These are phyloP conservation scores for Trachemys scripta DNA, from an alignment of 2,113 vertebrate species.

Conservation along the genomic window DNA sequence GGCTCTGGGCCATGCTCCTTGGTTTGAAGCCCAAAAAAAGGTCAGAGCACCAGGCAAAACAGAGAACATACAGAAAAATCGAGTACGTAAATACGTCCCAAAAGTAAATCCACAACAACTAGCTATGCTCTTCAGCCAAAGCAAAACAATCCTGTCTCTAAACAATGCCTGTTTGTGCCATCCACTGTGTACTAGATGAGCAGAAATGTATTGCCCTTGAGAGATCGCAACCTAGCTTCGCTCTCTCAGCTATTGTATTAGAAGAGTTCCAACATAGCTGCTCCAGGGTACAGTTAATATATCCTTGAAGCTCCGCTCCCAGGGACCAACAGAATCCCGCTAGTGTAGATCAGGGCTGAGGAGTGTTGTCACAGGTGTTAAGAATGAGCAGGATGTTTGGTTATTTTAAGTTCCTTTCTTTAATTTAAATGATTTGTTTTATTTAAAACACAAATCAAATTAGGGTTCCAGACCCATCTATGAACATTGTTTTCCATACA, in stretches of 20 bases:
- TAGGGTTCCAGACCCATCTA: background rate
- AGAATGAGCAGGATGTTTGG: background rate
- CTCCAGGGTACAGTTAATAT: accelerated
- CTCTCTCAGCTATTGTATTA: accelerated
- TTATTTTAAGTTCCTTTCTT: background rate
- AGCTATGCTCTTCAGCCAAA: background rate
- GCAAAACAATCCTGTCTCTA: background rate
- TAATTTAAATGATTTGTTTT: slow-evolving; percentile 32
- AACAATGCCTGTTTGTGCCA: accelerated
- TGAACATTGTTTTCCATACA: background rate
- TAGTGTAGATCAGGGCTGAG: accelerated
- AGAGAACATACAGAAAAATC: background rate
- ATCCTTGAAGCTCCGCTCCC: background rate
- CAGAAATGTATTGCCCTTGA: background rate
- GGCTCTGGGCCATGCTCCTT: slow-evolving; percentile 14
- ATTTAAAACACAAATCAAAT: background rate
- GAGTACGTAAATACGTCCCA: background rate
- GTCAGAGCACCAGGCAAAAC: slow-evolving; percentile 21
- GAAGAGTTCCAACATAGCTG: background rate
- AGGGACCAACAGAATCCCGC: slow-evolving; percentile 10
- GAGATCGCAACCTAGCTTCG: background rate
- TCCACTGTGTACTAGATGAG: accelerated
- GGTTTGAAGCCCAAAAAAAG: background rate
- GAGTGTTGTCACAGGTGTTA: background rate
- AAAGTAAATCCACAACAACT: background rate